These are phyloP conservation scores for Tetanocera ferruginea DNA, from an alignment of 2,888 invertebrate species.

Conservation along the genomic window DNA sequence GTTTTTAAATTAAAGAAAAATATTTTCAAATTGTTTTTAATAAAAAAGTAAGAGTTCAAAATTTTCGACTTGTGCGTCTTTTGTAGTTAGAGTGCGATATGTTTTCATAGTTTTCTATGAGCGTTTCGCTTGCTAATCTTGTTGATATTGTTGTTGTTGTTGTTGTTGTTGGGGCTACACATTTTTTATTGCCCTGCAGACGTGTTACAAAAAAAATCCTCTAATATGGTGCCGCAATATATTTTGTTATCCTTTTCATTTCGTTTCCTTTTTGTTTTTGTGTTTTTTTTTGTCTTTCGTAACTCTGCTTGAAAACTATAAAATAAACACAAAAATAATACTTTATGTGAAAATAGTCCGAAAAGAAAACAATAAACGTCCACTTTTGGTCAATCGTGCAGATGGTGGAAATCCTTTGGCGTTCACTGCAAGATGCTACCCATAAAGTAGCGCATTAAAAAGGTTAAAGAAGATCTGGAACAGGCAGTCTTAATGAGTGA, in stretches of 20 bases:
- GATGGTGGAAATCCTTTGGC: background rate
- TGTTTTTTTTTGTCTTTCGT: background rate
- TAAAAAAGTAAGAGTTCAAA: too few species aligned
- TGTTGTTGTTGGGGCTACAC: slow-evolving; percentile 18
- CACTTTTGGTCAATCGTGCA: slow-evolving; percentile 22
- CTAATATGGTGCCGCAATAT: slow-evolving; percentile 16
- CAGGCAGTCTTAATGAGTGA: background rate
- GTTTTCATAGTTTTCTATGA: slow-evolving; percentile 2
- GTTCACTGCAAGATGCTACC: background rate
- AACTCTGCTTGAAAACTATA: slow-evolving; percentile 4
- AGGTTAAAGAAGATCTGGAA: background rate
- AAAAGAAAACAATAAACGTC: slow-evolving; percentile 12
- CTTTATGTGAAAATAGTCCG: slow-evolving; percentile 26
- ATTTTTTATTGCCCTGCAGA: slow-evolving; percentile 38
- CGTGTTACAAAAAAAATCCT: slow-evolving; percentile 21
- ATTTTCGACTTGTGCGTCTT: too few species aligned
- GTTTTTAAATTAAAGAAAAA: too few species aligned
- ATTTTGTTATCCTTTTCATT: background rate
- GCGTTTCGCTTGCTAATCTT: background rate
- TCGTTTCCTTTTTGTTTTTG: background rate
- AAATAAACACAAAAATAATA: slow-evolving; percentile 22
- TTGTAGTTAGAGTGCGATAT: too few species aligned
- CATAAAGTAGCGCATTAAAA: background rate
- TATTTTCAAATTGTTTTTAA: too few species aligned
- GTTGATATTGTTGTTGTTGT: background rate